Evolutionary conservation across 1,140 invertebrate species (phyloP), one percentile per base, ranked within the genome.

Genomic region (Polyergus mexicanus): DNA sequence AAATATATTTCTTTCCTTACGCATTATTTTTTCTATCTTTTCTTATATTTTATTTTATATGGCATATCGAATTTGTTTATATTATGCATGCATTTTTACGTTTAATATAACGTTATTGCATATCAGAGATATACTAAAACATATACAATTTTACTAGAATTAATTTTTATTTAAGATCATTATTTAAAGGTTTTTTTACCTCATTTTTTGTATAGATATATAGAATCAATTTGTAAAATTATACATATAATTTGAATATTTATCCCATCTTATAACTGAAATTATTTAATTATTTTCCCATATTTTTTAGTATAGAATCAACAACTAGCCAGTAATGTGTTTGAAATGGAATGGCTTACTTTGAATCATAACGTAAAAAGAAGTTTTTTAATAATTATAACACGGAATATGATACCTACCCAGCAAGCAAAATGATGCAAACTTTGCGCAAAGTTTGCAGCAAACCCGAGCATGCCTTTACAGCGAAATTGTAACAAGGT

Each of bases 331-430:
- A 28, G 19, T 35, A 51, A 32, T 10, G 47, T 87, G 6, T 88
- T 84, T 13, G 4, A 71, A n/a, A 84, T 32, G 11, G 44, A 89
- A 32, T 85, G 86, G 86, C 35, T 13, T 16, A 0, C 4, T 0
- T 11, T 86, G 25, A 56, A 63, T 32, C 22, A 25, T 41, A 56
- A 2, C 0, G 11, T 22, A 11, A 60, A 78, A 19, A 81, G 66
- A 0, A 68, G n/a, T 19, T 74, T 89, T 0, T 5, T 84, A 28
- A 25, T 84, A 19, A 78, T 84, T 19, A 89, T 89, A 77, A 32
- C 6, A 25, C 87, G 88, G 0, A 22, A 71, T 2, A 65, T 35
- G 8, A 19, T 51, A 35, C 84, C 88, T 19, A 88, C n/a, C n/a
- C n/a, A n/a, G n/a, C n/a, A n/a, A n/a, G n/a, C n/a, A n/a, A n/a